Conservation (phyloP, 2,113 vertebrate genomes). For the Xenopus tropicalis region UCB_Xtro_10.0 CM004448.2:33500001-33500500, state of each 20-base stretch:
- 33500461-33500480: too few species aligned
- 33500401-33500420: too few species aligned
- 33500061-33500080: constrained; percentile 15
- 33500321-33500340: too few species aligned
- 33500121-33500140: constrained; percentile 20
- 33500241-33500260: neutral
- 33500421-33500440: too few species aligned
- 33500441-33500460: too few species aligned
- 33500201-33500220: constrained; percentile 20
- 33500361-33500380: too few species aligned
- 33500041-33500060: neutral
- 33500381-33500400: too few species aligned
- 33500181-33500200: constrained; percentile 3
- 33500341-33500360: too few species aligned
- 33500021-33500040: neutral
- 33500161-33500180: constrained; percentile 31
- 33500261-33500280: too few species aligned
- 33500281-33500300: too few species aligned
- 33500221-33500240: constrained; percentile 12
- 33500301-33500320: too few species aligned
- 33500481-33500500: too few species aligned
- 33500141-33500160: constrained; percentile 35
- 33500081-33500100: constrained; percentile 22
- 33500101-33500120: constrained; percentile 22
- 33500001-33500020: neutral